phyloP scores from a whole-genome alignment of 2,113 vertebrate genomes.

The Myotis lucifugus region DNA sequence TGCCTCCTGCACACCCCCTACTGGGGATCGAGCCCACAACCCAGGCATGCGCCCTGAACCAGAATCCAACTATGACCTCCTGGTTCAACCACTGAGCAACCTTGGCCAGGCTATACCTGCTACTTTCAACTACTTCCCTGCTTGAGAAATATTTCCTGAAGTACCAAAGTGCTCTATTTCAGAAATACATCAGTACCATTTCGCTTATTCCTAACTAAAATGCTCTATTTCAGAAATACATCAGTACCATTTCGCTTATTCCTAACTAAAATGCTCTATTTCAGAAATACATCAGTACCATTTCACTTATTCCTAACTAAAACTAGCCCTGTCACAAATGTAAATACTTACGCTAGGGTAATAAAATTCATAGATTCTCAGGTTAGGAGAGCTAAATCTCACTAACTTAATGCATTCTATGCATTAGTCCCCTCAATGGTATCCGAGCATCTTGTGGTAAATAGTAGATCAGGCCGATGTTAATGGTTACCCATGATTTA shows the following conservation, averaged over 20 bases:
- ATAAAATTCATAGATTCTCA: neutral
- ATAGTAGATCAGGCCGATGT: neutral
- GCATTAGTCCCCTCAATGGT: neutral
- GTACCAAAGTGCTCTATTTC: neutral
- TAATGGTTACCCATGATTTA: neutral
- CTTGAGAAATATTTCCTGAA: slow-evolving; percentile 76
- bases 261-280: no score
- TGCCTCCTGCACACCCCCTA: no score
- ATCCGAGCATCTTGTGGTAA: neutral
- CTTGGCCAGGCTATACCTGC: neutral
- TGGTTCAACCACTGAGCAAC: no score
- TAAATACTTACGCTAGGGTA: slow-evolving; percentile 25
- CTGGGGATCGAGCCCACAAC: no score
- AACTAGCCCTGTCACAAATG: slow-evolving; percentile 66
- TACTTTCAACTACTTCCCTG: slow-evolving; percentile 79
- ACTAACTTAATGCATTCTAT: neutral
- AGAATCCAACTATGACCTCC: no score
- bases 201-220: no score
- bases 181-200: slow-evolving; percentile 64
- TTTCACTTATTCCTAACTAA: slow-evolving; percentile 63
- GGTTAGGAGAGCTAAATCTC: neutral
- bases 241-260: no score
- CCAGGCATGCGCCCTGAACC: no score
- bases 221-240: no score
- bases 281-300: no score